Base-by-base conservation (phyloP, 2,797 vertebrate species). In the Bufotes viridis region DNA sequence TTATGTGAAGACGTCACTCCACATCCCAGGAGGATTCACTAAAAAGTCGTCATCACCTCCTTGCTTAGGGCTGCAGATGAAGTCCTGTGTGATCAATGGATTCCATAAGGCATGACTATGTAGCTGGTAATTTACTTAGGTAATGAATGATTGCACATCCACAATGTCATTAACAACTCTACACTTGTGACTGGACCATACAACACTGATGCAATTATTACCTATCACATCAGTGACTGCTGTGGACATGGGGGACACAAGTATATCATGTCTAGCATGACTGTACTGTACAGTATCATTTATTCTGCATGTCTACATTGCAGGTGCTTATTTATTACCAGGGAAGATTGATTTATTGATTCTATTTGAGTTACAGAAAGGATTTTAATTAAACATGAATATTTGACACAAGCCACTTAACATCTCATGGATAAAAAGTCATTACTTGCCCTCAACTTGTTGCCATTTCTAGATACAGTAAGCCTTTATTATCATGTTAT, bases 1-100 rank as follows among this genome's bases (percentile, higher is more conserved):
- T 84, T 65, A 57, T 75, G 63, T 80, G 65, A 92, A 95, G 95
- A 98, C 97, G 98, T 98, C 97, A 98, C 95, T 89, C 87, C 89
- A 90, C 92, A 91, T 95, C 95, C 92, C 96, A 92, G 88, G 91
- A 94, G 94, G 94, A 94, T 90, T 85, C 90, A 91, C 93, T 95
- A 92, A 94, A 85, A 84, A 87, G 75, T 90, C 90, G 93, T 93
- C 94, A 95, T 95, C 95, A 85, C 75, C 87, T 93, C 91, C 92
- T 92, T 94, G 90, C 86, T 92, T 90, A 93, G 92, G 92, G 92
- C 91, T 91, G 88, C 91, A 87, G 90, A 91, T 83, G 91, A 91
- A 90, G 82, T 93, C 92, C 92, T 91, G 89, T 92, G 93, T 94
- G 94, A 95, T 94, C 92, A 92, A 93, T 92, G 91, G n/a, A 49